These are phyloP conservation scores for Odontophorus gujanensis DNA, from an alignment of 2,113 vertebrate genomes.

Conservation along the genomic window DNA sequence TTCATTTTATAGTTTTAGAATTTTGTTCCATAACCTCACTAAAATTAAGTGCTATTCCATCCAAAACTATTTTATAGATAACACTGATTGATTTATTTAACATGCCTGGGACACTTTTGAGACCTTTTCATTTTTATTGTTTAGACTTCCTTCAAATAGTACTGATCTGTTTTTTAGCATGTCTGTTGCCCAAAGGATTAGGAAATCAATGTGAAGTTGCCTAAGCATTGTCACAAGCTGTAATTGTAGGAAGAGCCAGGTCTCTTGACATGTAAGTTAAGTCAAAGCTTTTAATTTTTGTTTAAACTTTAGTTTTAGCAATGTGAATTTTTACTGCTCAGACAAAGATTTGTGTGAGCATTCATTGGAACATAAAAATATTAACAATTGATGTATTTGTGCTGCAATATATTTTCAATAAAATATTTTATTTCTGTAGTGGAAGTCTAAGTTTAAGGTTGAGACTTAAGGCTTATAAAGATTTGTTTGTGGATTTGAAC, in stretches of 20 bases:
- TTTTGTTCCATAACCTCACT: background rate
- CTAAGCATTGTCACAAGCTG: background rate
- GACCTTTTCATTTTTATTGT: background rate
- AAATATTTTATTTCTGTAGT: background rate
- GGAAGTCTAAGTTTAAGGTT: background rate
- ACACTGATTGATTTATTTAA: background rate
- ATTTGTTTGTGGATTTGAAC: background rate
- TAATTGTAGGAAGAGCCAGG: background rate
- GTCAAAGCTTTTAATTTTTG: background rate
- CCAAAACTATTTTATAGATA: background rate
- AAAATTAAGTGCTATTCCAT: background rate
- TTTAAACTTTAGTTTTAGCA: background rate
- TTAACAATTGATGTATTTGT: background rate
- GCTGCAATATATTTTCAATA: background rate
- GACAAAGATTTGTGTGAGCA: background rate
- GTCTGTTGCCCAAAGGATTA: background rate
- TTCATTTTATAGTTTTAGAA: background rate
- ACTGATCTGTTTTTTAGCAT: background rate
- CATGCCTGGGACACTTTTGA: background rate
- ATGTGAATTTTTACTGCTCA: background rate
- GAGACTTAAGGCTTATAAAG: background rate
- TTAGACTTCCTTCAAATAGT: background rate
- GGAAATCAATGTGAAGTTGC: background rate
- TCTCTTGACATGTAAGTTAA: background rate
- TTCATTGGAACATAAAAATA: background rate